A percentile compares a stretch with the other conserved stretches of the same genome.
These are phyloP conservation scores for Silurus asotus DNA, from an alignment of 2,113 vertebrate genomes.

Conservation along the genomic window DNA sequence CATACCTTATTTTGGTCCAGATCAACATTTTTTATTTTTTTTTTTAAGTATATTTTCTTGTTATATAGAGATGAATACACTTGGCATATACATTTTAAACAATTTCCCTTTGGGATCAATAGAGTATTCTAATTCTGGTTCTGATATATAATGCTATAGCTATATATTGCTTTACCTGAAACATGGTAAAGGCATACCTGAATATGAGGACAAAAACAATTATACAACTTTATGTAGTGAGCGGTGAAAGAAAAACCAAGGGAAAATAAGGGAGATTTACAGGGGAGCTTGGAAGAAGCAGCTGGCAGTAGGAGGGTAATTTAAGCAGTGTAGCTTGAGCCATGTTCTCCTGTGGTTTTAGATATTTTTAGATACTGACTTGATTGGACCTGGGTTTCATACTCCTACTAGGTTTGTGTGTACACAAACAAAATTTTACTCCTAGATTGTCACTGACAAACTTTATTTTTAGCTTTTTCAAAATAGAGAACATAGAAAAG, in stretches of 20 bases:
- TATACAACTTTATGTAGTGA: constrained; percentile 18
- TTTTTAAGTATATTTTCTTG: background rate
- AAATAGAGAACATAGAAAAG: too few species aligned
- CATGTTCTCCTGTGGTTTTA: constrained; percentile 32
- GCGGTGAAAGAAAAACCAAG: constrained; percentile 5
- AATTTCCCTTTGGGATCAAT: too few species aligned
- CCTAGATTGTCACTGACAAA: background rate
- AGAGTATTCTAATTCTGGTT: too few species aligned
- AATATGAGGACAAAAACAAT: background rate
- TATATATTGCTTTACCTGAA: too few species aligned
- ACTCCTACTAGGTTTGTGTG: constrained; percentile 7
- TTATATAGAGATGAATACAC: constrained; percentile 1
- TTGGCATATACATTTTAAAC: background rate
- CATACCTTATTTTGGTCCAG: background rate
- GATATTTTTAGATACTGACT: constrained; percentile 55
- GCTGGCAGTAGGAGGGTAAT: constrained; percentile 45
- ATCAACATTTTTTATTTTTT: too few species aligned
- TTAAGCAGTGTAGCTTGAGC: constrained; percentile 41
- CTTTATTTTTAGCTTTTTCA: too few species aligned
- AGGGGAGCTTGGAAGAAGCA: constrained; percentile 18
- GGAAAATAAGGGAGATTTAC: constrained; percentile 22
- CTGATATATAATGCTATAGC: too few species aligned
- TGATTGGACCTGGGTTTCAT: constrained; percentile 40
- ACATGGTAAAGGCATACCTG: background rate
- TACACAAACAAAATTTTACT: constrained; percentile 17